Evolutionary conservation across 2,888 invertebrate genomes (phyloP).

Genomic region (Acrocyrtus sp.): DNA sequence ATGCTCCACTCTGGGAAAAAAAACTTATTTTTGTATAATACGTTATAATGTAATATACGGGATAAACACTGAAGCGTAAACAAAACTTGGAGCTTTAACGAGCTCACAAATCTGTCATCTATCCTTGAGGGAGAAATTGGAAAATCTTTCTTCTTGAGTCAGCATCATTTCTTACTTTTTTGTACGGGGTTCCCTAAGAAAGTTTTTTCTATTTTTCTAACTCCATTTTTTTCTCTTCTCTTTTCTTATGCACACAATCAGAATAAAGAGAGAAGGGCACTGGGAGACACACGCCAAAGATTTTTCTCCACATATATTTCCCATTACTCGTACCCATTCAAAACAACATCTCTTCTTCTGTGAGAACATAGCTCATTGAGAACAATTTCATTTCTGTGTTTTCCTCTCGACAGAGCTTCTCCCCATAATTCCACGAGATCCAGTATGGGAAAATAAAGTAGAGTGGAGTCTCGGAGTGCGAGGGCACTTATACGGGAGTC

Average conservation of each 20-base stretch:
- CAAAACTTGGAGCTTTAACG: constrained; percentile 54
- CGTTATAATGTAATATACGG: constrained; percentile 18
- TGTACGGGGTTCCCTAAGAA: not conserved
- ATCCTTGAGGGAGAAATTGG: constrained; percentile 48
- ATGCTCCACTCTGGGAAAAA: too few species aligned
- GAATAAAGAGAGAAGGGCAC: not conserved
- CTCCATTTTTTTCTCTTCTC: not conserved
- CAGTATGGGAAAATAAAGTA: too few species aligned
- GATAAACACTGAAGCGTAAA: constrained; percentile 50
- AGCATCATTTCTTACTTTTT: constrained; percentile 28
- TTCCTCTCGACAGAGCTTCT: too few species aligned
- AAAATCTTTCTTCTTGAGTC: constrained; percentile 38
- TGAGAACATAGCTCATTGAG: too few species aligned
- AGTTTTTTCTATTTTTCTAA: not conserved
- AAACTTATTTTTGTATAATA: constrained; percentile 21
- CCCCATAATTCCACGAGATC: too few species aligned
- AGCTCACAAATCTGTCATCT: constrained; percentile 57
- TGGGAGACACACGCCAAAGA: not conserved
- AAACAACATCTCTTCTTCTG: not conserved
- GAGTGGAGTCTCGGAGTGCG: too few species aligned
- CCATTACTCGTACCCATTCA: too few species aligned
- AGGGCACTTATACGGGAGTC: too few species aligned
- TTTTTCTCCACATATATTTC: not conserved
- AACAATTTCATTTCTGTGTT: too few species aligned
- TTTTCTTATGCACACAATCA: not conserved